phyloP scores from a whole-genome alignment of 1,140 invertebrate genomes.

The Brachionus rubens region DNA sequence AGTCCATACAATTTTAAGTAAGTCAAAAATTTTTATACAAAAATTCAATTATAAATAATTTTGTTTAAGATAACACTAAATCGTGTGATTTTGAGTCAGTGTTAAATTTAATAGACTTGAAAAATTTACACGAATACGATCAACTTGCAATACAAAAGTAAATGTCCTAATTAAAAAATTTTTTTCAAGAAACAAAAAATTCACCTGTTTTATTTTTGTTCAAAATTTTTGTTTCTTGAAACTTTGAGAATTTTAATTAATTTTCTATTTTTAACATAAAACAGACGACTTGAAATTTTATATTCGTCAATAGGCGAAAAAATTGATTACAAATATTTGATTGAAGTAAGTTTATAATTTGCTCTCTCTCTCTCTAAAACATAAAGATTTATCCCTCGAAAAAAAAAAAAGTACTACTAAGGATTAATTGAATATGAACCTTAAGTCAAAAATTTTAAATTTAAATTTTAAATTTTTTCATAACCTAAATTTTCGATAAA shows the following conservation, averaged over 20 bases:
- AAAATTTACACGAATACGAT: slow-evolving; percentile 13
- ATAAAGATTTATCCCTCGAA: no score
- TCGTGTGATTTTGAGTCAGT: not conserved
- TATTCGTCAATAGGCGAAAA: slow-evolving; percentile 27
- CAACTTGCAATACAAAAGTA: slow-evolving; percentile 18
- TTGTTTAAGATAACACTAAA: no score
- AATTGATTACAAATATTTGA: slow-evolving; percentile 20
- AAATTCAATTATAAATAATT: no score
- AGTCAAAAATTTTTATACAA: not conserved
- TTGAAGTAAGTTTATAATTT: slow-evolving; percentile 7
- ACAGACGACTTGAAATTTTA: slow-evolving; percentile 38
- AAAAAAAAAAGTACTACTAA: no score
- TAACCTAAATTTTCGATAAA: no score
- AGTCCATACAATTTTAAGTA: slow-evolving; percentile 6
- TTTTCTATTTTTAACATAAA: slow-evolving; percentile 35
- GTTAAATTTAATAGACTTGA: not conserved
- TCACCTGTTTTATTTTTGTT: slow-evolving; percentile 32
- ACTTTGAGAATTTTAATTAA: slow-evolving; percentile 12
- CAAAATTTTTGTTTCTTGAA: not conserved
- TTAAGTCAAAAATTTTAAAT: no score
- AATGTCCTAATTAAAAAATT: slow-evolving; percentile 8
- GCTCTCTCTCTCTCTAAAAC: not conserved
- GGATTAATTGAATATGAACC: no score
- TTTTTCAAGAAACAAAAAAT: not conserved
- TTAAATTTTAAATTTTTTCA: no score